Evolutionary conservation across 2,888 invertebrate genomes (phyloP).

Genomic region (Tillus elongatus): DNA sequence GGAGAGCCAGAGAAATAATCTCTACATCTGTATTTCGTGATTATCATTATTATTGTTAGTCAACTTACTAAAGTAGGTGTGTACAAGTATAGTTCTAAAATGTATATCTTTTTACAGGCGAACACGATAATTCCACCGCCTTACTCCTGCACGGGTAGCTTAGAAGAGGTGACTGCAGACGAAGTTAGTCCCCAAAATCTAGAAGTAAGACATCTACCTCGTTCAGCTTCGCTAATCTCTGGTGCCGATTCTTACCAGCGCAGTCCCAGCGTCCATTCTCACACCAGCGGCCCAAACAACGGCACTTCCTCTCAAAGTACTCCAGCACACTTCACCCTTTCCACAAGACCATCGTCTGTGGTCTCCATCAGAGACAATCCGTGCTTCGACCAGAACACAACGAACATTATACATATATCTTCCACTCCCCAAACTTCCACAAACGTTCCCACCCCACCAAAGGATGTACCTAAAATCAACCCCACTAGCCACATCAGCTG

Average conservation of each 20-base stretch:
- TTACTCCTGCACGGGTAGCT: constrained; percentile 69
- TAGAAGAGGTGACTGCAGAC: constrained; percentile 52
- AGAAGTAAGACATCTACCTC: constrained; percentile 29
- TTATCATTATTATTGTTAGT: too few species aligned
- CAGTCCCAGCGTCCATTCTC: constrained; percentile 33
- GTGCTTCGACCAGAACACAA: constrained; percentile 28
- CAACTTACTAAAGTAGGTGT: too few species aligned
- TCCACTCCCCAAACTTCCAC: constrained; percentile 4
- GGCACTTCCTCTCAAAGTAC: constrained; percentile 20
- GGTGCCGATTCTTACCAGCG: constrained; percentile 31
- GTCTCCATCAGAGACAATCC: constrained; percentile 32
- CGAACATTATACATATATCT: constrained; percentile 20
- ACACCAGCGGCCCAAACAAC: constrained; percentile 20
- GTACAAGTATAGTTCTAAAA: too few species aligned
- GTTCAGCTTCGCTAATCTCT: constrained; percentile 26
- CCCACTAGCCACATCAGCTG: constrained; percentile 24
- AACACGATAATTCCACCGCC: constrained; percentile 77
- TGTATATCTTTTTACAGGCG: constrained; percentile 44
- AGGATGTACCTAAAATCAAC: not conserved
- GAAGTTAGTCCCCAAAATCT: constrained; percentile 18
- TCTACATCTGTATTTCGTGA: too few species aligned
- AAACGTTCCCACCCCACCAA: not conserved
- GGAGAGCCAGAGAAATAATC: too few species aligned
- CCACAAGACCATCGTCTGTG: constrained; percentile 20
- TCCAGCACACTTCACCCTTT: constrained; percentile 18